Percentiles rank a stretch among this genome's conserved stretches.
phyloP scores from a whole-genome alignment of 2,797 vertebrate species.

The Sebastes hubbsi region DNA sequence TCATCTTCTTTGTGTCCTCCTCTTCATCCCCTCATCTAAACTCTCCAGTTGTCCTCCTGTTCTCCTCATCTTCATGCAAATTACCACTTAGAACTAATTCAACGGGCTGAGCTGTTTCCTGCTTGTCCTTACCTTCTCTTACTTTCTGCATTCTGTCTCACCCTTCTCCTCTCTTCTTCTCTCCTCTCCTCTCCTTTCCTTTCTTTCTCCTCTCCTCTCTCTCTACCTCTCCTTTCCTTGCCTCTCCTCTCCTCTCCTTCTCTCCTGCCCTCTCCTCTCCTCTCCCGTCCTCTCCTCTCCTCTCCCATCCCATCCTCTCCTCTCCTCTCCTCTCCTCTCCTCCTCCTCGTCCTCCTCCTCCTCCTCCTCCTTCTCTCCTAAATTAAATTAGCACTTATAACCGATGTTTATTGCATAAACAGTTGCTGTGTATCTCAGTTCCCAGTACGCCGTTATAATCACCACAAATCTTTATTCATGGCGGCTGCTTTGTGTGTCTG shows the following conservation, averaged over 20 bases:
- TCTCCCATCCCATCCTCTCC: no score
- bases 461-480: conserved; percentile 49
- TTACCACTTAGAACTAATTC: not conserved
- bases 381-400: conserved; percentile 26
- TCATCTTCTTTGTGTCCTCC: not conserved
- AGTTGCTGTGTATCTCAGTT: conserved; percentile 22
- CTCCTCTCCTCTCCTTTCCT: not conserved
- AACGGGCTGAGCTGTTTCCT: not conserved
- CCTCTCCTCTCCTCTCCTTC: no score
- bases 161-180: not conserved
- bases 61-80: not conserved
- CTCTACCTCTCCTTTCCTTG: not conserved
- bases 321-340: not conserved
- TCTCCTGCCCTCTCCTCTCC: no score
- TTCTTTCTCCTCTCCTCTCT: not conserved
- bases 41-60: not conserved
- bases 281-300: not conserved
- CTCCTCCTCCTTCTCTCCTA: not conserved
- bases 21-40: not conserved
- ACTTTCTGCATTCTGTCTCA: not conserved
- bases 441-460: conserved; percentile 24
- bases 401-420: conserved; percentile 27
- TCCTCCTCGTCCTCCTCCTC: no score
- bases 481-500: not conserved
- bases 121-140: not conserved